Conservation (phyloP, 2,797 vertebrate genomes). For the Sebastiscus tertius region DNA sequence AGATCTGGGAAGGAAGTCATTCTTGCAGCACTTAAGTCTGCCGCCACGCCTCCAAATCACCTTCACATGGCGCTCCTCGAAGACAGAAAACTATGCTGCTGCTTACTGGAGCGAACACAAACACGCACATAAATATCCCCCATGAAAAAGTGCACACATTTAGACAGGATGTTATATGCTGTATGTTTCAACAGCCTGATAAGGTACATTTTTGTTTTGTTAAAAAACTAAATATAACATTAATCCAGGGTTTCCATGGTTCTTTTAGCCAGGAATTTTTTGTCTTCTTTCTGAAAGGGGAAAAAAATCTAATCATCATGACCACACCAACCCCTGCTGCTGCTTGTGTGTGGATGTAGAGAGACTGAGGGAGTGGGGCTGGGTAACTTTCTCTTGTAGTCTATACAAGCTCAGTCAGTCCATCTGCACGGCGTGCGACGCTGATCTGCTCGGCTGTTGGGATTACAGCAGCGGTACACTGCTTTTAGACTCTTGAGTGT, state of each 20-base stretch:
- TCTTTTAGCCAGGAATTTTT: background rate
- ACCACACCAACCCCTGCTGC: too few relatives aligned
- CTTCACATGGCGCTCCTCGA: constrained; percentile 47
- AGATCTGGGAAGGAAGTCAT: constrained; percentile 56
- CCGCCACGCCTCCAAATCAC: constrained; percentile 58
- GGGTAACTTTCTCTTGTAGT: too few relatives aligned
- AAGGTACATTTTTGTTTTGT: background rate
- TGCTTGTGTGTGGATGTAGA: too few relatives aligned
- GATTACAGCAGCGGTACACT: too few relatives aligned
- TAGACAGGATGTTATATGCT: background rate
- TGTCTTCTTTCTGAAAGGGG: too few relatives aligned
- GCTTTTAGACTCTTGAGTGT: too few relatives aligned
- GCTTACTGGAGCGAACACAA: constrained; percentile 6
- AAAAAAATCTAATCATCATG: too few relatives aligned
- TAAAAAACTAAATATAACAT: background rate
- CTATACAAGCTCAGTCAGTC: too few relatives aligned
- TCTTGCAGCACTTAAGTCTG: constrained; percentile 45
- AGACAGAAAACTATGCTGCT: constrained; percentile 12
- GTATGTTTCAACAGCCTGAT: background rate
- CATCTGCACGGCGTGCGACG: too few relatives aligned
- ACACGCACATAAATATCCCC: background rate
- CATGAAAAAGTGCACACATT: background rate
- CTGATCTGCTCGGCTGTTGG: too few relatives aligned
- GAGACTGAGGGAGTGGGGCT: too few relatives aligned
- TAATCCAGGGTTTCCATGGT: background rate